Percentiles rank a stretch among this genome's conserved stretches.
These are phyloP conservation scores for Ophion ellenae DNA, from an alignment of 2,888 invertebrate genomes.

Conservation along the genomic window DNA sequence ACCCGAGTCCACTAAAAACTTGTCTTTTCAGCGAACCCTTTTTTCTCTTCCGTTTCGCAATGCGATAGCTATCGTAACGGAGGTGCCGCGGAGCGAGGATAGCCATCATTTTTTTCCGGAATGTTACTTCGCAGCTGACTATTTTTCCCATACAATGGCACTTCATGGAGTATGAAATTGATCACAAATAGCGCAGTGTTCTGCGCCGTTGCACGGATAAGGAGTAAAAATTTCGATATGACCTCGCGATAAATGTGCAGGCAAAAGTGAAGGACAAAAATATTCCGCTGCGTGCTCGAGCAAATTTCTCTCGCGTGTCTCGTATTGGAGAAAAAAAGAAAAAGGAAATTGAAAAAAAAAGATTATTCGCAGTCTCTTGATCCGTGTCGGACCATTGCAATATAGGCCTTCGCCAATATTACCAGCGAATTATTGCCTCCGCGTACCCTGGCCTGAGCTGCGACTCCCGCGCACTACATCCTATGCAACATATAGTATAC, in stretches of 20 bases:
- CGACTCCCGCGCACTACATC: slow-evolving; percentile 63
- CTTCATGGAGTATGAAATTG: slow-evolving; percentile 12
- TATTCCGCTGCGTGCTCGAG: slow-evolving; percentile 41
- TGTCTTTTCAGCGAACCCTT: too few species aligned
- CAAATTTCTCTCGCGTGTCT: slow-evolving; percentile 62
- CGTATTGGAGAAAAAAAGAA: slow-evolving; percentile 29
- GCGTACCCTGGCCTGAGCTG: slow-evolving; percentile 51
- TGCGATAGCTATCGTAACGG: not conserved
- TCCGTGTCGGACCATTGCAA: slow-evolving; percentile 57
- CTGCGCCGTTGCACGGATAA: not conserved
- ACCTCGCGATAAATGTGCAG: slow-evolving; percentile 51
- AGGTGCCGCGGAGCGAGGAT: not conserved
- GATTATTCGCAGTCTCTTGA: slow-evolving; percentile 49
- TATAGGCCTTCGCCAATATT: slow-evolving; percentile 64
- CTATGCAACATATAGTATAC: slow-evolving; percentile 19
- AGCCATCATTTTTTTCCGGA: not conserved
- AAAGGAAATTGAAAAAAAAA: slow-evolving; percentile 7
- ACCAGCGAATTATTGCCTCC: slow-evolving; percentile 65
- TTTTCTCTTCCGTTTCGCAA: not conserved
- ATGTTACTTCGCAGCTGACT: not conserved
- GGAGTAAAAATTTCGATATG: slow-evolving; percentile 40
- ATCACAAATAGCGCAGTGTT: slow-evolving; percentile 35
- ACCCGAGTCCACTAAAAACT: too few species aligned
- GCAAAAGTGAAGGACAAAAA: slow-evolving; percentile 46
- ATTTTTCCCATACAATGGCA: not conserved